Evolutionary conservation across 2,888 invertebrate genomes (phyloP), one percentile per base, ranked within the genome.

Genomic region (Drosophila birchii): DNA sequence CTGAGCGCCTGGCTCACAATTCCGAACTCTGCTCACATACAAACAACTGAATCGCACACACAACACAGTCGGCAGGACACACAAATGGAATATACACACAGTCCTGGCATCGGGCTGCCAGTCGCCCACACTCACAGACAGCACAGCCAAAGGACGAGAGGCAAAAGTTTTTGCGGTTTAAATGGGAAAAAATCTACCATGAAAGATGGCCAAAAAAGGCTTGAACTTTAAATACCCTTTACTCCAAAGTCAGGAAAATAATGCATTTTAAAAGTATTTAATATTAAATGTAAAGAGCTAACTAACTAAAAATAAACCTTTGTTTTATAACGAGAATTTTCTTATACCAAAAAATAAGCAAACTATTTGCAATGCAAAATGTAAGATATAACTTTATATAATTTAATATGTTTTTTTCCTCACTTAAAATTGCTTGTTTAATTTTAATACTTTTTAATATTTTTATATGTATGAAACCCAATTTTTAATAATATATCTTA

Each of bases 1-100:
- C 78, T 78, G 64, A 38, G 81, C 87, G 84, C 76, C 84, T 83
- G 81, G 77, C 68, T 66, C 66, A 18, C 62, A 75, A 62, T 85
- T 76, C 72, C 67, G 71, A 64, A 74, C 63, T 54, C 70, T 57
- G 9, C 75, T 68, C 78, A 80, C 69, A 67, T 64, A 71, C 71
- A 74, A 64, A 73, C 60, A 75, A 41, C 26, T 41, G 54, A 41
- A 49, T 43, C 47, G 47, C 49, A 34, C 47, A 44, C 51, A 32
- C 59, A 60, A 53, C 51, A 16, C 34, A 23, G 51, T 20, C 16
- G 51, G 34, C 53, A 54, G 64, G 44, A 49, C 51, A 45, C 64
- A 43, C 62, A 51, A 62, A 62, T 36, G 61, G 62, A 32, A 32
- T 20, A 23, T 23, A 23, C 38, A 68, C 38, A 68, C 34, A 23